phyloP scores from a whole-genome alignment of 92 coral and sea anemone species.

The Actinernus sp. region DNA sequence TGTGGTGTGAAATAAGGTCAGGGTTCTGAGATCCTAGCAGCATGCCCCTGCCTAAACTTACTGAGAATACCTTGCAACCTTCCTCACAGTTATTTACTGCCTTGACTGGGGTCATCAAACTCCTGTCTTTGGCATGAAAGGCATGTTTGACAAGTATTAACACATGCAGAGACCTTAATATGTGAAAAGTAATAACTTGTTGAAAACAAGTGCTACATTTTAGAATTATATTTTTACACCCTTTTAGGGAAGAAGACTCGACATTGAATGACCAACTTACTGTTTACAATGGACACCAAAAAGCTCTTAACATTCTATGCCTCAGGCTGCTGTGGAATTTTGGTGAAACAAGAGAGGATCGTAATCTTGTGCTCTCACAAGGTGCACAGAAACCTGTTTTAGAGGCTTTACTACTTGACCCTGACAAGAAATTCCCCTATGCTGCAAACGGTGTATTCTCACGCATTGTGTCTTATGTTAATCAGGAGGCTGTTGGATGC shows the following conservation, averaged over 20 bases:
- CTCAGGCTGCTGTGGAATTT: conserved; percentile 67
- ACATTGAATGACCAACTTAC: background rate
- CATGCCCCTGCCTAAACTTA: too few relatives aligned
- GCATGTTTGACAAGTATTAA: too few relatives aligned
- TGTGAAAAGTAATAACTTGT: too few relatives aligned
- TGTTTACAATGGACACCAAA: conserved; percentile 12
- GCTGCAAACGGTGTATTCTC: background rate
- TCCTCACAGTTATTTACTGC: too few relatives aligned
- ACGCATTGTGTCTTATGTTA: conserved; percentile 9
- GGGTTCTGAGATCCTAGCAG: too few relatives aligned
- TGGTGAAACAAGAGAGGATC: conserved; percentile 47
- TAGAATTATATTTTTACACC: too few relatives aligned
- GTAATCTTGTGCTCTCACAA: conserved; percentile 29
- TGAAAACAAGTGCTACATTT: too few relatives aligned
- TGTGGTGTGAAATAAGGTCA: too few relatives aligned
- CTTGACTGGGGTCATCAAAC: too few relatives aligned
- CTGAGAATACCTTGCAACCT: too few relatives aligned
- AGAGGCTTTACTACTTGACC: conserved; percentile 31
- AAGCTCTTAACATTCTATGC: conserved; percentile 26
- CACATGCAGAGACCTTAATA: too few relatives aligned
- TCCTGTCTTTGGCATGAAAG: too few relatives aligned
- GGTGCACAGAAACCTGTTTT: conserved; percentile 38
- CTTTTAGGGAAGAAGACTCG: background rate
- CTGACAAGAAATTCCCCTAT: conserved; percentile 3
- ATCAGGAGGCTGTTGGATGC: conserved; percentile 71